Evolutionary conservation across 2,113 vertebrate species (phyloP), one percentile per base, ranked within the genome.

Genomic region (Notothenia rossii): DNA sequence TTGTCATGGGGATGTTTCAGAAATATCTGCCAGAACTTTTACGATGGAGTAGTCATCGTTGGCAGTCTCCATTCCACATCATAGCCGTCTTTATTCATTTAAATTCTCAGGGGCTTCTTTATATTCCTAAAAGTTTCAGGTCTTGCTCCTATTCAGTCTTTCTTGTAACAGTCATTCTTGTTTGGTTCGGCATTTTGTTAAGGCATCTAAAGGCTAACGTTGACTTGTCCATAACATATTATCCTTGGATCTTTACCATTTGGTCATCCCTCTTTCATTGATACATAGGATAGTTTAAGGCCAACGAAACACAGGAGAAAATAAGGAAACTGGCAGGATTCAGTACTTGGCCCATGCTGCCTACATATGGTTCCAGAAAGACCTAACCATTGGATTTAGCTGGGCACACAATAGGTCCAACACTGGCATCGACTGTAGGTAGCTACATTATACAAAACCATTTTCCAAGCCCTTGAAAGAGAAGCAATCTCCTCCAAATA

Each of bases 371-470:
- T 36, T 78, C 73, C 64, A 74, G 25, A 75, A 40, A 15, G 56
- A 72, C 33, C 51, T 48, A 25, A 78, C 66, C n/a, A 54, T 43
- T 72, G 72, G 54, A 79, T 77, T 77, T 43, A 72, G 29, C 69
- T 45, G 25, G 25, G 40, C 25, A 66, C 64, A 73, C 51, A 73
- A 40, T 40, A 54, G 20, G 54, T 50, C 72, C 53, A 70, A 69
- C 59, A 56, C 36, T 61, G 59, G 62, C 72, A 73, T 15, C 9
- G 62, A 22, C 15, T 43, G 48, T 12, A 1, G 7, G 46, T 50
- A 60, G 40, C 53, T 55, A 60, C 43, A 56, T 76, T 77, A 63
- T 15, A 22, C 33, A 45, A 43, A 69, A 51, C 33, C 25, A 11
- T 46, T 56, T 66, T 73, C 17, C 22, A 78, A 75, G 49, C 25